These are phyloP conservation scores for Euura lappo DNA, from an alignment of 1,140 invertebrate genomes.

Conservation along the genomic window DNA sequence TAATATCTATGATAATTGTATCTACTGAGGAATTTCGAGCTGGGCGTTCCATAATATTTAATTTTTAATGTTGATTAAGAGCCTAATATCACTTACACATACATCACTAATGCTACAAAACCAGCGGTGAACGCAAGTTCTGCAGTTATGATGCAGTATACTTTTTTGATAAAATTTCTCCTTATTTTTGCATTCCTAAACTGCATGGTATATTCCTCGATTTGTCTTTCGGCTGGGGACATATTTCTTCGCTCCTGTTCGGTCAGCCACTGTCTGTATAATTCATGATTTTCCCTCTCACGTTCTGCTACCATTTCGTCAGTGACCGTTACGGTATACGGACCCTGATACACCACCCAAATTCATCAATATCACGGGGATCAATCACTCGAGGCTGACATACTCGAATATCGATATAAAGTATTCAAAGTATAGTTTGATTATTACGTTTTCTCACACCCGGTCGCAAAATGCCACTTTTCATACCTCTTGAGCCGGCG, in stretches of 20 bases:
- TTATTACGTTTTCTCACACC: neutral
- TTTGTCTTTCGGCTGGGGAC: constrained; percentile 12
- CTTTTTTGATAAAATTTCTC: constrained; percentile 43
- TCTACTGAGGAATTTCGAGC: too few species aligned
- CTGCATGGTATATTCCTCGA: constrained; percentile 39
- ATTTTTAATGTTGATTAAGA: too few species aligned
- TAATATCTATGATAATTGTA: too few species aligned
- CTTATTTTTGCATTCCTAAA: constrained; percentile 38
- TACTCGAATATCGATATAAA: constrained; percentile 13
- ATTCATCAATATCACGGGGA: too few species aligned
- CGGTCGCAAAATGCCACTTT: too few species aligned
- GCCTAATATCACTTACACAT: constrained; percentile 35
- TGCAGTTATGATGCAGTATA: constrained; percentile 42
- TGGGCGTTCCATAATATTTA: too few species aligned
- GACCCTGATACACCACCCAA: constrained; percentile 34
- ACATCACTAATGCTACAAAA: constrained; percentile 42
- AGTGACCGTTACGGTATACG: constrained; percentile 42
- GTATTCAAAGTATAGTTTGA: neutral
- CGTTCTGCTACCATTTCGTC: constrained; percentile 44
- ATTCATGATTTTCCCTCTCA: constrained; percentile 40
- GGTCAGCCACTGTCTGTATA: constrained; percentile 39
- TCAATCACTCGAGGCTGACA: neutral
- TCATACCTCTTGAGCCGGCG: too few species aligned
- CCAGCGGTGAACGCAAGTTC: constrained; percentile 42
- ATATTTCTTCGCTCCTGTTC: constrained; percentile 31